These are phyloP conservation scores for Drosophila nigrodunni DNA, from an alignment of 1,140 invertebrate species.

Conservation along the genomic window DNA sequence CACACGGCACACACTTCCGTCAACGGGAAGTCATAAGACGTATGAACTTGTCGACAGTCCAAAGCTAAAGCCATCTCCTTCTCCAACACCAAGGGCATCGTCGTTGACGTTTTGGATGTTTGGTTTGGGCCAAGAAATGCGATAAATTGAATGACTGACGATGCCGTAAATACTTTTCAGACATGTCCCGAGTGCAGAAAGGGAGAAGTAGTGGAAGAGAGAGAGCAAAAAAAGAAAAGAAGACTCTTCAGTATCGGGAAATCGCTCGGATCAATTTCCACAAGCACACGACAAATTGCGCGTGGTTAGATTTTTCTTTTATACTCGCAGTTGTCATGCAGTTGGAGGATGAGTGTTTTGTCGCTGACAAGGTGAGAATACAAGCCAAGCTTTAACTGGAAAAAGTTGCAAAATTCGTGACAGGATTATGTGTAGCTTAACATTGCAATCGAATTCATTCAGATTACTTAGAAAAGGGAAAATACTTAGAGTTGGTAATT, in stretches of 20 bases:
- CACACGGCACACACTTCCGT: conserved; percentile 65
- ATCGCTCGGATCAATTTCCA: conserved; percentile 54
- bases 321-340: conserved; percentile 42
- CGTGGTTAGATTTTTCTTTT: conserved; percentile 74
- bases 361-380: conserved; percentile 41
- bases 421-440: conserved; percentile 26
- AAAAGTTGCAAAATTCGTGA: conserved; percentile 28
- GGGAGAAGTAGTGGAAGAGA: conserved; percentile 46
- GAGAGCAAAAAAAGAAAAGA: conserved; percentile 27
- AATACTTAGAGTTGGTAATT: background rate
- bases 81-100: conserved; percentile 18
- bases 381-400: conserved; percentile 23
- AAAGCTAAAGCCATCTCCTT: conserved; percentile 29
- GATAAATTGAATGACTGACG: conserved; percentile 83
- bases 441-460: conserved; percentile 14
- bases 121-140: conserved; percentile 71
- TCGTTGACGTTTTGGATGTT: conserved; percentile 52
- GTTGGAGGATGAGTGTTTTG: background rate
- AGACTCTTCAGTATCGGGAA: conserved; percentile 28
- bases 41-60: conserved; percentile 74
- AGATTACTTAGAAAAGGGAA: background rate
- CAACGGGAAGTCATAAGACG: conserved; percentile 82
- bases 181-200: conserved; percentile 47
- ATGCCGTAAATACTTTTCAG: conserved; percentile 82
- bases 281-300: conserved; percentile 71